Percentiles rank a stretch among this genome's conserved stretches.
Evolutionary conservation across 2,888 invertebrate genomes (phyloP).

Genomic region (Esperia sulphurella): DNA sequence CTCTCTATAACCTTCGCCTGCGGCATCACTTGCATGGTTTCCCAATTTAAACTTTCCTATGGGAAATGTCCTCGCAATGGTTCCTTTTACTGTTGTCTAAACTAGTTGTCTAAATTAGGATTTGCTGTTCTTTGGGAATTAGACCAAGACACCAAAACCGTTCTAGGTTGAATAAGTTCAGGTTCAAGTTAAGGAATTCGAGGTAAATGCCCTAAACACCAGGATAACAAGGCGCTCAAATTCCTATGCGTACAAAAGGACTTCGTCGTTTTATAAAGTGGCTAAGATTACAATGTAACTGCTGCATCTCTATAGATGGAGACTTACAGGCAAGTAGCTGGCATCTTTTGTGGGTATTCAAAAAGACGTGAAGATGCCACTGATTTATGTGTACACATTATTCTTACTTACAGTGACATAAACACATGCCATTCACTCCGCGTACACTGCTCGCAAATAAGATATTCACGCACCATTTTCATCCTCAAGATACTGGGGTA

Average conservation of each 20-base stretch:
- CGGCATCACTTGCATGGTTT: not conserved
- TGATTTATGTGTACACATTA: conserved; percentile 65
- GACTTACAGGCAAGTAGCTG: not conserved
- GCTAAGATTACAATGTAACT: not conserved
- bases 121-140: no score
- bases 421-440: conserved; percentile 59
- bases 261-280: no score
- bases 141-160: no score
- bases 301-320: not conserved
- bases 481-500: not conserved
- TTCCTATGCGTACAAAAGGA: no score
- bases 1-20: no score
- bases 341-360: conserved; percentile 52
- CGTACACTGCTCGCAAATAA: conserved; percentile 21
- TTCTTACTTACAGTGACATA: conserved; percentile 65
- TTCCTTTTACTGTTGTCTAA: no score
- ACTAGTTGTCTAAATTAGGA: no score
- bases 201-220: no score
- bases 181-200: no score
- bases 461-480: conserved; percentile 7
- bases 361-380: conserved; percentile 62
- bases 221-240: no score
- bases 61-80: not conserved
- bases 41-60: not conserved
- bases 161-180: no score